Evolutionary conservation across 2,888 invertebrate species (phyloP).

Genomic region (Parapristionchus giblindavisi): DNA sequence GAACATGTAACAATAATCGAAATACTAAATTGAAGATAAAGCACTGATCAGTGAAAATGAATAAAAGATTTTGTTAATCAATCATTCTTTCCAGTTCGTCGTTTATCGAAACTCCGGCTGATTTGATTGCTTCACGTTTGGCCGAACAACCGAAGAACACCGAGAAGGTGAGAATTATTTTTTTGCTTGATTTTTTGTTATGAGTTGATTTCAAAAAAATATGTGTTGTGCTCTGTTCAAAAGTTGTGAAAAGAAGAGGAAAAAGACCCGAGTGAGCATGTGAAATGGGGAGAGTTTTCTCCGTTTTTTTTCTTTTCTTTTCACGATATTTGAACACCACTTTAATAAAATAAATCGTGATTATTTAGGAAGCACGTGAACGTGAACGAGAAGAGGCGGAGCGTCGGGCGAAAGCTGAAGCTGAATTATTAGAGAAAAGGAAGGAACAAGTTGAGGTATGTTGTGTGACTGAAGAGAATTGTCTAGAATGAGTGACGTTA

Average conservation of each 20-base stretch:
- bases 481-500: no score
- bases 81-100: not conserved
- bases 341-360: no score
- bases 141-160: not conserved
- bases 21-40: no score
- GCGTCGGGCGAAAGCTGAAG: slow-evolving; percentile 38
- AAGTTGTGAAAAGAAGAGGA: no score
- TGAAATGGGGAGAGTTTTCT: no score
- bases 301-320: no score
- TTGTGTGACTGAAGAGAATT: not conserved
- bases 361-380: slow-evolving; percentile 34
- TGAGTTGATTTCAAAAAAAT: no score
- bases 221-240: no score
- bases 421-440: slow-evolving; percentile 46
- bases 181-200: no score
- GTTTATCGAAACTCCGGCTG: slow-evolving; percentile 22
- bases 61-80: not conserved
- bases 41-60: not conserved
- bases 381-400: slow-evolving; percentile 40
- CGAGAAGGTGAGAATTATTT: not conserved
- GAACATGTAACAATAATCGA: not conserved
- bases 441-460: slow-evolving; percentile 46
- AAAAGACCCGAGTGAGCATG: no score
- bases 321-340: no score
- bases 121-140: slow-evolving; percentile 5